Base-by-base conservation (phyloP, 2,888 invertebrate genomes). In the Melieria picta region DNA sequence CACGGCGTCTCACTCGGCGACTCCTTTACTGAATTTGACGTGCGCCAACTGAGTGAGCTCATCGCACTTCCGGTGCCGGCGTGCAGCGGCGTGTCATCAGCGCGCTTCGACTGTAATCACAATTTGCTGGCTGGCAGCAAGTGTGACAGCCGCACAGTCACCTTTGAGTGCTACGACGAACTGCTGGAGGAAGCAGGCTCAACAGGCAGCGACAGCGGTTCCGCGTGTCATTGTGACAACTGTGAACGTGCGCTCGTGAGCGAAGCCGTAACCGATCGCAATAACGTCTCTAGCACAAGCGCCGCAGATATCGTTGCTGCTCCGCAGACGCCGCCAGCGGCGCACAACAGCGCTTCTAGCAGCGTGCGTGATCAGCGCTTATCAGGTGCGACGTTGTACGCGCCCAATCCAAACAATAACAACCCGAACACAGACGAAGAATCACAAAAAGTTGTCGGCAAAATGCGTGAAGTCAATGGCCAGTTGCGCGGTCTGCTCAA, bases 401-500 rank as follows among this genome's bases (percentile, higher is more conserved):
- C 30, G 30, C 30, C 30, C 30, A 30, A 30, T 30, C 30, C 30
- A 30, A 11, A 64, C 43, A n/a, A 64, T 43, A 60, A 43, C 46
- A 6, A 50, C 7, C 55, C 42, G 43, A 5, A 10, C 65, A 16
- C 48, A n/a, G 13, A 5, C 13, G 4, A 62, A 11, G n/a, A 45
- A 30, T 10, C 47, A 9, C 4, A 30, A 50, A 42, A 52, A 57
- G 16, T 57, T 47, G 52, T 45, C 46, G 42, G 72, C 69, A 78
- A 79, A 79, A 86, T 87, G 86, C 85, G 89, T 84, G 89, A 88
- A 84, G 82, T 88, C 76, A 84, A 87, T 80, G 84, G 87, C 80
- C 83, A 85, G 67, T 76, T 87, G 76, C 84, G 87, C 43, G 87
- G 87, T 65, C 76, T 94, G 80, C 89, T 95, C 69, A 94, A 94